Evolutionary conservation across 2,797 vertebrate genomes (phyloP), one percentile per base, ranked within the genome.

Genomic region (Xenopus petersii): DNA sequence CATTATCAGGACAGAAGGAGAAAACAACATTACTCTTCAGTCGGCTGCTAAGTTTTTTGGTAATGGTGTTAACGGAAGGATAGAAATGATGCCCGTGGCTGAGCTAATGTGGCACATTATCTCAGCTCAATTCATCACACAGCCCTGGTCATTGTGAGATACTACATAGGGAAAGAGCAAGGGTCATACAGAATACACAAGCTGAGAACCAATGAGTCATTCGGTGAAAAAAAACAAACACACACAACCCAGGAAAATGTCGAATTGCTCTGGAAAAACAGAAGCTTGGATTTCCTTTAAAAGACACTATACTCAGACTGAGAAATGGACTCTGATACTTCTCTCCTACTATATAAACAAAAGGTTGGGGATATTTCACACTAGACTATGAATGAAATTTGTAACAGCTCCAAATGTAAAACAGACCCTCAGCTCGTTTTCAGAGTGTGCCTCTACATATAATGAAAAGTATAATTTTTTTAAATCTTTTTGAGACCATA

Each of bases 121-220:
- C 65, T 77, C 56, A 67, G 69, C 64, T 72, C 33, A 56, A 72
- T 63, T 77, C 70, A 68, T 51, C 67, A 54, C 24, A 46, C 13
- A 56, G 63, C 33, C 36, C n/a, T 66, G 64, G 47, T 58, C 70
- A 72, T 56, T 60, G 63, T 71, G 26, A 56, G 49, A 67, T 30
- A 46, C 48, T 30, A 42, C 56, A 55, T 33, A 68, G 21, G 33
- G 63, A 69, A 73, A 68, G 70, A 64, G 48, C 70, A 77, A 68
- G 51, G 75, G 75, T 68, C 75, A 73, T 26, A 2, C 26, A 64
- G 75, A 77, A 77, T 73, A 77, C 64, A 69, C 70, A 68, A 56
- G 70, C 64, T 64, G 59, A 64, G 49, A 69, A 59, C 33, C 58
- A 54, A 65, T 73, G 70, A 77, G 58, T 73, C 70, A 73, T 56